Conservation (phyloP, 2,797 vertebrate species). For the Lagodon rhomboides region DNA sequence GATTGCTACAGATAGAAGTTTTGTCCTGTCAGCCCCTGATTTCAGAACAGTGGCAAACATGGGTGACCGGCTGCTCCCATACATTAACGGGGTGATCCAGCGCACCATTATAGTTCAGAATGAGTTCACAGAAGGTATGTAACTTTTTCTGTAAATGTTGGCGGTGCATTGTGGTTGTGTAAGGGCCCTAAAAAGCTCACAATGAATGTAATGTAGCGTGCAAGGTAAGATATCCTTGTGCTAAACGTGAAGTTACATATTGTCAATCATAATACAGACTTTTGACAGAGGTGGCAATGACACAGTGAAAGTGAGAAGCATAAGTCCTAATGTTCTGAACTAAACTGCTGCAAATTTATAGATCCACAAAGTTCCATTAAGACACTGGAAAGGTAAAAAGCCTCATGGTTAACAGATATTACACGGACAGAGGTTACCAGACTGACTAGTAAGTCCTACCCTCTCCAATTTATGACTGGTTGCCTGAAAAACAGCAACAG, state of each 20-base stretch:
- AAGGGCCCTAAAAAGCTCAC: constrained; percentile 17
- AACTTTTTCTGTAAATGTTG: constrained; percentile 76
- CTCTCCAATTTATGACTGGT: no score
- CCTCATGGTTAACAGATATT: not conserved
- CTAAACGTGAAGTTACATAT: constrained; percentile 8
- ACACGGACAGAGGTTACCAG: no score
- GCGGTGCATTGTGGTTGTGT: constrained; percentile 41
- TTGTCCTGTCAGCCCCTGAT: constrained; percentile 90
- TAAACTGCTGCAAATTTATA: not conserved
- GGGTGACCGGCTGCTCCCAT: constrained; percentile 88
- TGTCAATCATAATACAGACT: not conserved
- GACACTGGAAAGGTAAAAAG: not conserved
- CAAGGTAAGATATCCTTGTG: constrained; percentile 36
- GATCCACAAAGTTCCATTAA: not conserved
- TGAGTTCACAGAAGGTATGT: constrained; percentile 97
- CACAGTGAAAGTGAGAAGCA: not conserved
- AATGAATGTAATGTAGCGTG: constrained; percentile 14
- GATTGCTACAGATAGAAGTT: constrained; percentile 91
- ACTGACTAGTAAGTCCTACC: no score
- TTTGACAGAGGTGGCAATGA: not conserved
- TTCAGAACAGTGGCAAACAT: constrained; percentile 86
- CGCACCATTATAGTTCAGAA: constrained; percentile 91
- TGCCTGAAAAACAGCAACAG: no score
- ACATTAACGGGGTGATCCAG: constrained; percentile 91
- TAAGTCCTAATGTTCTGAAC: not conserved